These are phyloP conservation scores for Chelonus formosanus DNA, from an alignment of 2,888 invertebrate species.

Conservation along the genomic window DNA sequence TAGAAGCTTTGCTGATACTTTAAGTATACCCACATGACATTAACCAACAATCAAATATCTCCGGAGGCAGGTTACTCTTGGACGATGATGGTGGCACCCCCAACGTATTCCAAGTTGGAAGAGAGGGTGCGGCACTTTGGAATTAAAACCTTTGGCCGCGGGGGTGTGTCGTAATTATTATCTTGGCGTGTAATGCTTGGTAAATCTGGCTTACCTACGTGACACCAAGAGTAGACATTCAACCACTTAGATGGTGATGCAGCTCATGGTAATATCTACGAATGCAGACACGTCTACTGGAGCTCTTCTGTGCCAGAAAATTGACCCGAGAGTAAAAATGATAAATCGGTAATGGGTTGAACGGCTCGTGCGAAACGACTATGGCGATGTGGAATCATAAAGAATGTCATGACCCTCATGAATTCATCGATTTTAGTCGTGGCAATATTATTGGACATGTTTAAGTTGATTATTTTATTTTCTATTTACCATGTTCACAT, in stretches of 20 bases:
- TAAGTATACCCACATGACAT: no score
- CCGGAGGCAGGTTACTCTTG: no score
- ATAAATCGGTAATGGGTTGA: slow-evolving; percentile 46
- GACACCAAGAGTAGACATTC: slow-evolving; percentile 21
- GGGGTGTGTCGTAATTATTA: slow-evolving; percentile 44
- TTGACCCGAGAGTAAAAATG: slow-evolving; percentile 39
- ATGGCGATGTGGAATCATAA: slow-evolving; percentile 17
- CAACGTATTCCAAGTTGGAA: not conserved
- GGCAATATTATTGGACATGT: not conserved
- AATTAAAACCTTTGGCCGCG: slow-evolving; percentile 26
- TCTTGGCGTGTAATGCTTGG: slow-evolving; percentile 42
- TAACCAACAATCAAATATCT: no score
- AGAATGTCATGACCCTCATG: slow-evolving; percentile 13
- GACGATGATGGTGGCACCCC: no score
- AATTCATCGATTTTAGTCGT: slow-evolving; percentile 2
- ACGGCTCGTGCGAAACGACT: slow-evolving; percentile 44
- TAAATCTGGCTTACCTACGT: slow-evolving; percentile 47
- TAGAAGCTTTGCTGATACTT: no score
- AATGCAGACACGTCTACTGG: slow-evolving; percentile 17
- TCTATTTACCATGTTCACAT: slow-evolving; percentile 19
- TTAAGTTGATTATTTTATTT: slow-evolving; percentile 10
- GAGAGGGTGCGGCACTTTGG: slow-evolving; percentile 17
- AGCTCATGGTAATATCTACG: not conserved
- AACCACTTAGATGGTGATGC: no score
- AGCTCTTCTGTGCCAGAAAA: slow-evolving; percentile 30